Evolutionary conservation across 2,888 invertebrate species (phyloP), one percentile per base, ranked within the genome.

Genomic region (Amiota communis): DNA sequence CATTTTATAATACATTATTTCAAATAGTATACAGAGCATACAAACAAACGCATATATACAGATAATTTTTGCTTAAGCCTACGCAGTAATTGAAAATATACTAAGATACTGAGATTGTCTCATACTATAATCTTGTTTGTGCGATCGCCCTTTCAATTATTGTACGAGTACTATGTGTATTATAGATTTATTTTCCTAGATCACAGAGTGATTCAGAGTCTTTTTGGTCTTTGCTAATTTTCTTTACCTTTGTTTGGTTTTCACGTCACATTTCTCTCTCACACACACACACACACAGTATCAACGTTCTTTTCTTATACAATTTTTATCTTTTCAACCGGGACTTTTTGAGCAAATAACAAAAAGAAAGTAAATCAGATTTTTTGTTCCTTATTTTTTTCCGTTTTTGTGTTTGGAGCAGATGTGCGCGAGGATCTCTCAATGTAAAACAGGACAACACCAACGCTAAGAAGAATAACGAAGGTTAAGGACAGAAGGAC

Each of bases 341-440:
- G 68, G 53, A 12, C 36, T 36, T 36, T 36, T 70, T 78, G 70
- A 46, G 71, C 77, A 73, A 75, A 75, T 12, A 74, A 79, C 75
- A 82, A 81, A 83, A 80, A 77, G 81, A 84, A 83, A 84, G 83
- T 84, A 83, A 83, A 83, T 82, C 83, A 83, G 78, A 82, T 83
- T 81, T 59, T 59, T 8, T 36, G 36, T 36, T 36, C 36, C 36
- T 36, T 36, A 36, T 6, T 6, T 36, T 36, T 36, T 36, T 36
- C 6, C 36, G 6, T 36, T 36, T 36, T 6, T 36, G 36, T 36
- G 36, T 36, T 79, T 79, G 81, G 79, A 82, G 81, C 84, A 84
- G 84, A 77, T 84, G 84, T 83, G 82, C 81, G 70, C 74, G 36
- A 23, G 49, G 36, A 36, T 36, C 36, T 36, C 36, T 36, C 36